These are phyloP conservation scores for Melanotaenia trifasciata DNA, from an alignment of 2,797 vertebrate genomes.

Conservation along the genomic window DNA sequence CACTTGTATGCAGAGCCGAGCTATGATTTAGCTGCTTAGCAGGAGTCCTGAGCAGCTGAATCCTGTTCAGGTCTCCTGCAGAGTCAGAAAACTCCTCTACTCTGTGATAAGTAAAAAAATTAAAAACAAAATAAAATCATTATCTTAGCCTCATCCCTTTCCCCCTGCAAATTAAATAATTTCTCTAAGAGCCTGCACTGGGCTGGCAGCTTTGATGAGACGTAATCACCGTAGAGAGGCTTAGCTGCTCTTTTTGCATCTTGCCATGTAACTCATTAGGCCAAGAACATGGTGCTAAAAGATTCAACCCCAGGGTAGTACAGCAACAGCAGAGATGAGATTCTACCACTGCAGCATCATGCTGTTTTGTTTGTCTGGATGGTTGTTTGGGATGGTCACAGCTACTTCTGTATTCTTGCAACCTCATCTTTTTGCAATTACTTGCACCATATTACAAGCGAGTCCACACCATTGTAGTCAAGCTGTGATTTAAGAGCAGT, in stretches of 20 bases:
- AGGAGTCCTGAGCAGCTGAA: conserved; percentile 13
- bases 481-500: too few relatives aligned
- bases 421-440: conserved; percentile 46
- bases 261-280: conserved; percentile 61
- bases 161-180: conserved; percentile 49
- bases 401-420: conserved; percentile 32
- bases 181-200: conserved; percentile 37
- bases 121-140: conserved; percentile 6
- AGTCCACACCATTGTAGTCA: conserved; percentile 18
- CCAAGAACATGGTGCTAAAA: conserved; percentile 34
- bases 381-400: background rate
- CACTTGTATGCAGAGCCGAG: conserved; percentile 28
- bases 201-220: conserved; percentile 50
- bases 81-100: background rate
- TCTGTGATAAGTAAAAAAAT: conserved; percentile 26
- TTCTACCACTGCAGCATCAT: conserved; percentile 15
- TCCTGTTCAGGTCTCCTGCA: background rate
- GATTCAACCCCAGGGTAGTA: conserved; percentile 9
- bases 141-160: conserved; percentile 19
- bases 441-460: conserved; percentile 3
- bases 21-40: conserved; percentile 41
- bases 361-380: background rate
- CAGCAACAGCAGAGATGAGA: conserved; percentile 4
- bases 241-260: conserved; percentile 58
- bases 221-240: conserved; percentile 64